Base-by-base conservation (phyloP, 2,888 invertebrate species). In the Linhomoeus sp. region DNA sequence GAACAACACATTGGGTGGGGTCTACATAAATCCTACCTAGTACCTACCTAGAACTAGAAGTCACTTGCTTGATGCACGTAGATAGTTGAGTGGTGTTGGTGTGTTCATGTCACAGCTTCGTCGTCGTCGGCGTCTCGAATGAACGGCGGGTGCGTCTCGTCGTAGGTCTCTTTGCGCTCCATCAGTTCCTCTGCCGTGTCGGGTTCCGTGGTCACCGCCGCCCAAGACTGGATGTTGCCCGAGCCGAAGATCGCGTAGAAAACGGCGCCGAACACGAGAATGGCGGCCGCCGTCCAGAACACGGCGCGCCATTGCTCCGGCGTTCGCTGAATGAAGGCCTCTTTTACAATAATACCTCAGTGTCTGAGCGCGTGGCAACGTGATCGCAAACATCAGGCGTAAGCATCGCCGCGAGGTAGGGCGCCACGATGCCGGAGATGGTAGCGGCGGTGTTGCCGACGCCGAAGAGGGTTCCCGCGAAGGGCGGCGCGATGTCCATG, bases 401-500 rank as follows among this genome's bases (percentile, higher is more conserved):
- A 9, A 67, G 51, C 7, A 55, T 52, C 1, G 63, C 62, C 5
- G 64, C 63, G 24, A 65, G 52, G 26, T 56, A 54, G 9, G 66
- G 66, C 1, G 65, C 62, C 23, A 66, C 49, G 52, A 67, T 65
- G 14, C 67, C 66, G n/a, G 66, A 60, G 1, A 62, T 55, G 20
- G 65, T 57, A 17, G 63, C 64, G 29, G 65, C 52, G 15, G 65
- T 61, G 53, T 67, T 67, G n/a, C 62, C 56, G 33, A 67, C 58
- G 9, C 66, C 66, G 52, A 66, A 64, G 40, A 67, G 50, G 14
- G 66, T 61, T 1, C 66, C 66, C 20, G 66, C 66, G 49, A 58
- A 66, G 5, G 57, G 55, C 15, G 66, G 66, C 25, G 66, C 66
- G 43, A 67, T 60, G 53, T 67, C 67, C 52, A 67, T 64, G 49